Base-by-base conservation (phyloP, 1,140 invertebrate species). In the Cotesia chilonis region DNA sequence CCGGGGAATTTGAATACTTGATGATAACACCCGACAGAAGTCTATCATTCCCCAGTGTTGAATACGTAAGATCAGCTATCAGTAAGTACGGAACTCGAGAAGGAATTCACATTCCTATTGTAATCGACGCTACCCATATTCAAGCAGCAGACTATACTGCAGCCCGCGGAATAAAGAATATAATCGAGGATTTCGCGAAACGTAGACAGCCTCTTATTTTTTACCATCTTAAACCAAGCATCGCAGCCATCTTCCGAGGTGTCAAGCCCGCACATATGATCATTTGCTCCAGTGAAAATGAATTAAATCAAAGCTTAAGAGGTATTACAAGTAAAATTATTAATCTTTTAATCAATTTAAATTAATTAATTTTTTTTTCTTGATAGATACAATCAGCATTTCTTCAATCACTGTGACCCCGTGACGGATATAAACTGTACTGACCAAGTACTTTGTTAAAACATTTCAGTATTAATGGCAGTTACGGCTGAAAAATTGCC, bases 61-160 rank as follows among this genome's bases (percentile, higher is more conserved):
- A 95, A 80, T 94, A 93, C 80, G 89, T 95, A 6, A 88, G 93
- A 68, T 88, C 90, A 52, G 88, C 91, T 72, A 91, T 95, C 64
- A 90, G 89, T 74, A 94, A 94, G 85, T 92, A 92, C 51, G 91
- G 90, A 20, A 84, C 89, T 6, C 88, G 88, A 76, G 87, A 89
- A 75, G 91, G 89, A 51, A 85, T 83, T 4, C 86, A 87, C 70
- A 87, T 90, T 74, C 92, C 92, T 6, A 91, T 94, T 73, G 92
- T 95, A 51, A 88, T 95, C 41, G 92, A 95, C 85, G 92, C 92
- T 28, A 89, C 89, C 69, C 92, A 94, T 81, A 92, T 94, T 77
- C 91, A 93, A 82, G 92, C 90, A 37, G 91, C 92, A 1, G 93
- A 94, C 87, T 94, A 92, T 83, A 93, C 92, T 4, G 91, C 92